These are phyloP conservation scores for Drosophila austrosaltans DNA, from an alignment of 2,888 invertebrate genomes.

Conservation along the genomic window DNA sequence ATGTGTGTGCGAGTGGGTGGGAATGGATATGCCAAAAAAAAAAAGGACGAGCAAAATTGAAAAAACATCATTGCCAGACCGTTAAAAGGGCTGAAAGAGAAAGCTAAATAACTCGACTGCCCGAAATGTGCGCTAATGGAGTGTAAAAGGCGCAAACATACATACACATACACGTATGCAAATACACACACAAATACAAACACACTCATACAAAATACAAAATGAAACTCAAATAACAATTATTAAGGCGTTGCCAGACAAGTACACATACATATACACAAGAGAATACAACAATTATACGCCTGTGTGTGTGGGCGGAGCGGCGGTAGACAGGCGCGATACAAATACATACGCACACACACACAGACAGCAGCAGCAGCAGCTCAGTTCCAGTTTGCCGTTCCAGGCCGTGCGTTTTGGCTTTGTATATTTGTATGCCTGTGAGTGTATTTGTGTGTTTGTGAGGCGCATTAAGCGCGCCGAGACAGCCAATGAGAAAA, in stretches of 20 bases:
- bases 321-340: constrained; percentile 67
- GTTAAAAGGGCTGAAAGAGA: constrained; percentile 78
- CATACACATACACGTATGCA: constrained; percentile 29
- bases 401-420: constrained; percentile 62
- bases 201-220: constrained; percentile 51
- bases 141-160: constrained; percentile 62
- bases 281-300: constrained; percentile 61
- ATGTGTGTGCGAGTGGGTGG: constrained; percentile 1
- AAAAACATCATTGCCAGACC: constrained; percentile 14
- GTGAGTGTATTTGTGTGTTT: constrained; percentile 42
- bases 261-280: constrained; percentile 41
- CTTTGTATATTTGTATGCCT: constrained; percentile 29
- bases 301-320: constrained; percentile 68
- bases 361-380: constrained; percentile 38
- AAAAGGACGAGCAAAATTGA: constrained; percentile 43
- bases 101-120: constrained; percentile 69
- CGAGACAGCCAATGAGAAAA: constrained; percentile 81
- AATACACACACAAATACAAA: constrained; percentile 27
- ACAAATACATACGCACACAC: constrained; percentile 45
- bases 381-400: constrained; percentile 67
- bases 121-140: constrained; percentile 67
- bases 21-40: constrained; percentile 35
- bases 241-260: constrained; percentile 82
- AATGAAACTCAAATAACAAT: constrained; percentile 81
- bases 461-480: constrained; percentile 61